Base-by-base conservation (phyloP, 2,888 invertebrate species). In the Athalia rosae region DNA sequence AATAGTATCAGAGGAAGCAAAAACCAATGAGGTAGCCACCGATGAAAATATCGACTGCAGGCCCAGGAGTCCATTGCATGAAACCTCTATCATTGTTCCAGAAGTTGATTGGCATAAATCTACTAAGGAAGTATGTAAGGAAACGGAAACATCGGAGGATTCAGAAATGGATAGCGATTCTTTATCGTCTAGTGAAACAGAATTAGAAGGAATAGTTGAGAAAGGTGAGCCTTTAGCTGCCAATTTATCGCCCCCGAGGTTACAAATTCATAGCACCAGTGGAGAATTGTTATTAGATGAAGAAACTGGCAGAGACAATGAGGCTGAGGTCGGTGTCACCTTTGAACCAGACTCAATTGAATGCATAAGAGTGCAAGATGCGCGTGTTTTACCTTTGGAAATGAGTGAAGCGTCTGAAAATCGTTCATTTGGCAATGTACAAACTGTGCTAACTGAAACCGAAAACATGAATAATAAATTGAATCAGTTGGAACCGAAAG, bases 241-340 rank as follows among this genome's bases (percentile, higher is more conserved):
- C 58, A 87, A 86, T 80, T 88, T 91, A 64, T 89, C 92, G 4
- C 94, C 94, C 0, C 95, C 96, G 0, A 91, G 95, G 76, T 90
- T 95, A 0, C 95, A 95, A 88, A 93, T 95, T 8, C 95, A 95
- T 85, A 93, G 95, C 82, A 94, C 93, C 71, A 93, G 93, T 58
- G 95, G 94, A 0, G 93, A 94, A 80, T 87, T 94, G 8, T 92
- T 94, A 88, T 92, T 88, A 61, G 90, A 90, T 77, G 89, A 88
- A 6, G 82, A 82, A 58, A 79, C 80, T 3, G 77, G 71, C 11
- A 84, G 81, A 8, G 81, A 80, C n/a, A 83, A 83, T 73, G 79
- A 83, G 50, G 48, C 50, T 5, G 82, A 83, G 4, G 83, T 84
- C 5, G 79, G 81, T 53, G 69, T 79, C 41, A 84, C 82, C 0